Percentiles rank a stretch among this genome's conserved stretches.
Conservation (phyloP, 2,888 invertebrate genomes). For the Onthophagus sagittarius region DNA sequence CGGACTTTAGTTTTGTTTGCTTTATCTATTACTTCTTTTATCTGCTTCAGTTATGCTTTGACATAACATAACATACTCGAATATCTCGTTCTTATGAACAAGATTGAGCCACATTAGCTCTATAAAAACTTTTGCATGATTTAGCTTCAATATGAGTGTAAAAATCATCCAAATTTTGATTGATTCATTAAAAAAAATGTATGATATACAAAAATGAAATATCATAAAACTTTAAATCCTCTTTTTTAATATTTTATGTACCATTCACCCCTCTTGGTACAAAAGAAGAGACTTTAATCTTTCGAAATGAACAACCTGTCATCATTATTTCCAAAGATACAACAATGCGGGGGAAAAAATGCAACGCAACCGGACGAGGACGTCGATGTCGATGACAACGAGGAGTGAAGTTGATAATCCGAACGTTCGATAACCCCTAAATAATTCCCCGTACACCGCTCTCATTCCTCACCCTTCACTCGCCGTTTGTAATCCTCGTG, state of each 20-base stretch:
- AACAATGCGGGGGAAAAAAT: not conserved
- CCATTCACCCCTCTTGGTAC: not conserved
- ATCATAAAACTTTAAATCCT: not conserved
- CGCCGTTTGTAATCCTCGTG: conserved; percentile 28
- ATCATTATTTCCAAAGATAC: not conserved
- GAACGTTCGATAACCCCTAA: conserved; percentile 23
- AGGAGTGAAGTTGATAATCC: not conserved
- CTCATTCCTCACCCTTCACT: conserved; percentile 19
- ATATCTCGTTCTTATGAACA: too few species aligned
- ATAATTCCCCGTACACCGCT: conserved; percentile 26
- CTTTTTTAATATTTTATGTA: not conserved
- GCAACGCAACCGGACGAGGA: conserved; percentile 2
- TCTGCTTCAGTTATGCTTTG: too few species aligned
- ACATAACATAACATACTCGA: too few species aligned
- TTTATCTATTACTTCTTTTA: too few species aligned
- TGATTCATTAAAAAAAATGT: too few species aligned
- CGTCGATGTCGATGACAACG: not conserved
- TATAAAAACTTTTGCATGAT: too few species aligned
- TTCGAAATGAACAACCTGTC: conserved; percentile 7
- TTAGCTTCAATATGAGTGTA: too few species aligned
- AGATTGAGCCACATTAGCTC: too few species aligned
- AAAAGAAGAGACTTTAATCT: not conserved
- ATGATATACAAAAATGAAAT: not conserved
- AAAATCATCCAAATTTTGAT: too few species aligned
- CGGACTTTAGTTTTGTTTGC: too few species aligned